Evolutionary conservation across 64 coral and sea anemone species (phyloP), one percentile per base, ranked within the genome.

Genomic region (Astreopora myriophthalma): DNA sequence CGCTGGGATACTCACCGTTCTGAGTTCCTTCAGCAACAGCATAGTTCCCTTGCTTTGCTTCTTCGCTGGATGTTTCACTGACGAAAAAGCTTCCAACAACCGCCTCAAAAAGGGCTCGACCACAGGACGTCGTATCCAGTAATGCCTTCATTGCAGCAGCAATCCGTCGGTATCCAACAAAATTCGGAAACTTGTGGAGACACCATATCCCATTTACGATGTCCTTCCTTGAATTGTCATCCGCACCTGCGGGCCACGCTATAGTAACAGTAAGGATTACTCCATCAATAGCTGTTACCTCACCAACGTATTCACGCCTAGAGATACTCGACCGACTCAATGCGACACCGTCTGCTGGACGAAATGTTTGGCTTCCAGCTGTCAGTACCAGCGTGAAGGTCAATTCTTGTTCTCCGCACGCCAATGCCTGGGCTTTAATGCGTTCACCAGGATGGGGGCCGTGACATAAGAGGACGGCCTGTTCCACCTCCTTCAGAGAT

Each of bases 401-500:
- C 71, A 84, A 52, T 93, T 76, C 38, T 46, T 51, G 20, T 37
- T 35, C 28, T 55, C 83, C 32, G 28, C 39, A 87, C 7, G 85
- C 34, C 85, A 61, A 38, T 8, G 73, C 91, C 75, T 93, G 26
- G 5, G 83, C 83, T n/a, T 32, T 86, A 37, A 93, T 58, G 48
- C 34, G 29, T 14, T 68, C 27, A 22, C 33, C 39, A 7, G 64
- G 31, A n/a, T 10, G 74, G 26, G 51, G 34, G 17, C 24, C 82
- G 7, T 93, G 91, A 58, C 72, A 63, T 8, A 40, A 36, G 20
- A 87, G 17, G 58, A 93, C 38, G 35, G 82, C 84, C 10, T 93
- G 83, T 36, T 95, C 79, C 6, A 95, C 48, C 62, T 95, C 93
- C 48, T 49, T 88, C 28, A 95, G 80, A 24, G 80, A 85, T 44